Base-by-base conservation (phyloP, 2,888 invertebrate species). In the Eilema sororculum region DNA sequence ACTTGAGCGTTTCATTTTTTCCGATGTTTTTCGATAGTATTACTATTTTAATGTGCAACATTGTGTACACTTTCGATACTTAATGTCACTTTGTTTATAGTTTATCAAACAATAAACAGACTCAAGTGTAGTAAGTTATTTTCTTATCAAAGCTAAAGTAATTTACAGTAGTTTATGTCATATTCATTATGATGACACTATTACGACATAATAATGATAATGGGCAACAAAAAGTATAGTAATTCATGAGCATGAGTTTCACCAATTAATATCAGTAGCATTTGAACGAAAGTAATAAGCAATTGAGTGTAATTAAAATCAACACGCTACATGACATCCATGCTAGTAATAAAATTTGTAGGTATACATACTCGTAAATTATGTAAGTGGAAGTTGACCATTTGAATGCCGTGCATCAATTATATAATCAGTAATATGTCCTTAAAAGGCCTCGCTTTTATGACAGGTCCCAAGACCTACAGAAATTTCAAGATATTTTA, bases 241-340 rank as follows among this genome's bases (percentile, higher is more conserved):
- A 63, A 71, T 69, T 69, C 66, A 64, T 72, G 67, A 60, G 37
- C 62, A 59, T 65, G 72, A 75, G 74, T 81, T 80, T 79, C 81
- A 76, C 77, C 72, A 79, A 81, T 81, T 81, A 77, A 74, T 80
- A 77, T 74, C 58, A 73, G 68, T 80, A 72, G 77, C 73, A 76
- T 74, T 74, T 75, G 75, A 79, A 73, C 69, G 70, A 79, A 79
- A 81, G 74, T 79, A 81, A 80, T 81, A 68, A 80, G 73, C 72
- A 80, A 75, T 80, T 80, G 74, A 75, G 71, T 69, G 67, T 37
- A 80, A 80, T 80, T 80, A 75, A 73, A 74, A 71, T 67, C 67
- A 74, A 73, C 80, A 79, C 78, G 79, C 41, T 13, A 80, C 57
- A 78, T 65, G 60, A 68, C 56, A 37, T 57, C 57, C 16, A 16